Evolutionary conservation across 1,140 invertebrate species (phyloP).

Genomic region (Pararge aegeria): DNA sequence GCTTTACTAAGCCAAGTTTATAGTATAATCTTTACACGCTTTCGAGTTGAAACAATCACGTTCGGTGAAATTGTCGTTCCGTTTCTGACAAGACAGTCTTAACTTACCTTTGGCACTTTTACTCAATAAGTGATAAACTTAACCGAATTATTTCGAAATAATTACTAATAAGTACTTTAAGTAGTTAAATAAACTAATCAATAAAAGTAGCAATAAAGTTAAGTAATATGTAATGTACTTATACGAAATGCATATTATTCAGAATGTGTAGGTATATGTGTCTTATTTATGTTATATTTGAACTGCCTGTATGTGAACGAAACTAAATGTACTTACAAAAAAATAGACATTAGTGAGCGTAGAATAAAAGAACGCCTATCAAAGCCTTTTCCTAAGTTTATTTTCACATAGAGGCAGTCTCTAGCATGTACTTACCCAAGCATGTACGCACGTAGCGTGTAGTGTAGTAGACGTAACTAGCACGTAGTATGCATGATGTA

Average conservation of each 20-base stretch:
- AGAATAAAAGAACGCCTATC: too few species aligned
- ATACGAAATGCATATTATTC: constrained; percentile 27
- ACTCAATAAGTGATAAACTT: background rate
- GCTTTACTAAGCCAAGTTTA: too few species aligned
- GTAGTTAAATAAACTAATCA: too few species aligned
- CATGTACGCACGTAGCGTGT: constrained; percentile 55
- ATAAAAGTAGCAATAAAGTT: background rate
- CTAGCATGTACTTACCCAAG: constrained; percentile 40
- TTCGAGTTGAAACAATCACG: too few species aligned
- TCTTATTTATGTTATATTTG: constrained; percentile 17
- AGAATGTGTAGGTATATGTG: constrained; percentile 42
- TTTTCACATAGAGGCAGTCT: constrained; percentile 29
- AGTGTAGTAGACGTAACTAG: constrained; percentile 65
- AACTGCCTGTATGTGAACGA: constrained; percentile 15
- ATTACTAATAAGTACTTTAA: background rate
- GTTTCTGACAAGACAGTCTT: too few species aligned
- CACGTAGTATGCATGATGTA: constrained; percentile 69
- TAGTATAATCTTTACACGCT: too few species aligned
- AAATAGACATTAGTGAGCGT: background rate
- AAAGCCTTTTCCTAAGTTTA: too few species aligned
- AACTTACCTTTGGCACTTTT: too few species aligned
- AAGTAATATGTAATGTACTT: background rate
- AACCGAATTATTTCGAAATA: background rate
- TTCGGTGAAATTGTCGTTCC: too few species aligned
- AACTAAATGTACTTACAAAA: background rate